Evolutionary conservation across 2,113 vertebrate genomes (phyloP).

Genomic region (Corynorhinus townsendii): DNA sequence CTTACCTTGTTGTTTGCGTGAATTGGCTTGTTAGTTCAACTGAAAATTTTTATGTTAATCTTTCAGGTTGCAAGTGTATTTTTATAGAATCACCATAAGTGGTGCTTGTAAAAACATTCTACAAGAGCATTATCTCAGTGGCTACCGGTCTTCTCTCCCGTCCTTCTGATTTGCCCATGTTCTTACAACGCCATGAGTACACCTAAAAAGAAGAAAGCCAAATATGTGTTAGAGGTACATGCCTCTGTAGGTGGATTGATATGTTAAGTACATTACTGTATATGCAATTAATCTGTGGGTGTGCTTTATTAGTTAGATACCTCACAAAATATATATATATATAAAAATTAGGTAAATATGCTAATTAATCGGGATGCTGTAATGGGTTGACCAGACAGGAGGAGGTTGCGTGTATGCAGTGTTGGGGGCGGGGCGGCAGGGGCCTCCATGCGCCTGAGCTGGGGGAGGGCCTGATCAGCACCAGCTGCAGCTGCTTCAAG

Average conservation of each 20-base stretch:
- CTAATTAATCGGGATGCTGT: no score
- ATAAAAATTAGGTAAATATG: no score
- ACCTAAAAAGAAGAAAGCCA: neutral
- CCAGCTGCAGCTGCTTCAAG: no score
- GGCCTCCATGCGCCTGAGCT: no score
- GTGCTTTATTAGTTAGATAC: neutral
- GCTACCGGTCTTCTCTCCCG: neutral
- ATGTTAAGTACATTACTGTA: neutral
- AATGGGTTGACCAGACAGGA: no score
- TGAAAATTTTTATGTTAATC: neutral
- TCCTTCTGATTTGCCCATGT: neutral
- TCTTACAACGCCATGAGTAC: neutral
- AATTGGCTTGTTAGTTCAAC: neutral
- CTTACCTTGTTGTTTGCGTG: neutral
- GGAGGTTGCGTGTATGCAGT: no score
- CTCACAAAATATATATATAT: neutral
- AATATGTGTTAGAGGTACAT: neutral
- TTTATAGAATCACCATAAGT: neutral
- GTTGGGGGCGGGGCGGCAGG: no score
- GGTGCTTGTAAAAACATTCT: neutral
- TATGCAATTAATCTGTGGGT: neutral
- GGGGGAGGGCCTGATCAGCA: no score
- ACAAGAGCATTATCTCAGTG: neutral
- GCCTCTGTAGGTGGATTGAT: neutral
- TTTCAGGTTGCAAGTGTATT: neutral